These are phyloP conservation scores for Uria lomvia DNA, from an alignment of 2,113 vertebrate genomes.

Conservation along the genomic window DNA sequence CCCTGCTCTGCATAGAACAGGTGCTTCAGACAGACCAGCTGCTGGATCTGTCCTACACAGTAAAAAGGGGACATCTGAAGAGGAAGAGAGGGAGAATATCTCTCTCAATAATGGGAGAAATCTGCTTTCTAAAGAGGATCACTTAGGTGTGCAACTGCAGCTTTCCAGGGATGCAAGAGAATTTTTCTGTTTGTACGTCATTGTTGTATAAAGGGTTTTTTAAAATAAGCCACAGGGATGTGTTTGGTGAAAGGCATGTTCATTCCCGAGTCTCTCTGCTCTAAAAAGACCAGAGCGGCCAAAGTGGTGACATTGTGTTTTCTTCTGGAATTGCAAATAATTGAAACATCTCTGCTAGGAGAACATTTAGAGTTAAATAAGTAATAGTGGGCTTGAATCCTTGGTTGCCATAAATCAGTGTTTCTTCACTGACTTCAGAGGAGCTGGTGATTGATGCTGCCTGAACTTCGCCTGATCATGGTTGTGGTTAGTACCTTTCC, in stretches of 20 bases:
- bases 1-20: not conserved
- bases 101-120: not conserved
- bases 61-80: not conserved
- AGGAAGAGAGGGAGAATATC: not conserved
- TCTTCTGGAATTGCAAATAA: not conserved
- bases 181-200: not conserved
- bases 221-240: not conserved
- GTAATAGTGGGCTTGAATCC: not conserved
- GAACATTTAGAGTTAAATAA: not conserved
- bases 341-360: not conserved
- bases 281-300: not conserved
- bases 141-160: not conserved
- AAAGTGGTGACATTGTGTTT: not conserved
- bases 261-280: not conserved
- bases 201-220: not conserved
- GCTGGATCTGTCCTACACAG: not conserved
- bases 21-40: not conserved
- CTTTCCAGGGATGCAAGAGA: not conserved
- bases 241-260: not conserved
- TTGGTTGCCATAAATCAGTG: not conserved
- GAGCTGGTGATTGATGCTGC: not conserved
- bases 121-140: not conserved
- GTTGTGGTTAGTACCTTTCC: conserved; percentile 1
- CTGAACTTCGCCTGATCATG: not conserved
- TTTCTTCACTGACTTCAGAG: not conserved